Evolutionary conservation across 1,140 invertebrate genomes (phyloP), one percentile per base, ranked within the genome.

Genomic region (Lepidurus arcticus): DNA sequence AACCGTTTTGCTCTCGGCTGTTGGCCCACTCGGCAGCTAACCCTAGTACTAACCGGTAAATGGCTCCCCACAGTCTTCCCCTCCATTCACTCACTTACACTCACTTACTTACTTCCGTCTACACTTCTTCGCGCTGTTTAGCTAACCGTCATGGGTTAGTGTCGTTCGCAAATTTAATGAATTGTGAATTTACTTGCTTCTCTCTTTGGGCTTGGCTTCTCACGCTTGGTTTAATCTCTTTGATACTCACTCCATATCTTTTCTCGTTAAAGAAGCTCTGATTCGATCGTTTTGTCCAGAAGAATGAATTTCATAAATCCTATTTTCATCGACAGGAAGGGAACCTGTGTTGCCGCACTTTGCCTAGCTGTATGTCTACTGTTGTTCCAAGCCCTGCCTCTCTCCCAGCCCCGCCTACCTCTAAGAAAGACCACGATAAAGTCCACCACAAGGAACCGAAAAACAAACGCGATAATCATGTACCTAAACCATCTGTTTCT

Each of bases 31-130:
- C 53, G 53, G 16, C 53, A 65, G 53, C 53, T 65, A 65, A 65
- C 53, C 53, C n/a, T 65, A 65, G 21, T 65, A 65, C 53, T 65
- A 65, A 65, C 53, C 53, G 53, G 53, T 65, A 65, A 65, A 65
- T 65, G 21, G 16, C 21, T n/a, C 5, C 53, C 16, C 13, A 65
- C n/a, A 13, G 13, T 65, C 53, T n/a, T 21, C 16, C 21, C 53
- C 53, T 65, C 16, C n/a, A 13, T 65, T 65, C 53, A 65, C 53
- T 65, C 45, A 65, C 8, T n/a, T 65, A n/a, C 47, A 65, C 47
- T 13, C 9, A 65, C 21, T 7, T 21, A 13, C 6, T 65, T 21
- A 13, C 53, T 65, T 65, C 16, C 45, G 53, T 3, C 53, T 21
- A 34, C 34, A 34, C 34, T 34, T 34, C 34, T 34, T 34, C 34